Percentiles rank a stretch among this genome's conserved stretches.
Evolutionary conservation across 2,797 vertebrate genomes (phyloP).

Genomic region (Anas flavirostris): DNA sequence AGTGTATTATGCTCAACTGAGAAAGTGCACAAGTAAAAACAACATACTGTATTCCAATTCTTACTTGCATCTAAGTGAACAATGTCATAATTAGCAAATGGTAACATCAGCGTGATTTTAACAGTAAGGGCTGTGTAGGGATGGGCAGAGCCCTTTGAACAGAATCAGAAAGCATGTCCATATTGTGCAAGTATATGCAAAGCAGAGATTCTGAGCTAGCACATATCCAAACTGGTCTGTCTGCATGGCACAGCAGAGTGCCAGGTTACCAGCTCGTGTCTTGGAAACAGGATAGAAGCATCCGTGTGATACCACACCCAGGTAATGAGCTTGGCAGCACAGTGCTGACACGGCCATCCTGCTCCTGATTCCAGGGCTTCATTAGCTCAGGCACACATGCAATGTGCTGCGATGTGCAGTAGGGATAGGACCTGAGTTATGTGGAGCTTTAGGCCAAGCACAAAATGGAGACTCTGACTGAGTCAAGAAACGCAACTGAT

Average conservation of each 20-base stretch:
- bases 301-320: not conserved
- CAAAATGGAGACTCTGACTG: not conserved
- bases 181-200: slow-evolving; percentile 9
- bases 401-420: not conserved
- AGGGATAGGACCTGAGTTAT: not conserved
- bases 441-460: not conserved
- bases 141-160: slow-evolving; percentile 5
- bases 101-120: slow-evolving; percentile 21
- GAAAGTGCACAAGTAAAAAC: not conserved
- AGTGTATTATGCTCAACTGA: not conserved
- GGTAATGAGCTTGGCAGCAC: slow-evolving; percentile 23
- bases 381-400: not conserved
- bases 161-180: not conserved
- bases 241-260: not conserved
- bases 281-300: not conserved
- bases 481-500: not conserved
- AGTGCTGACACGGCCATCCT: slow-evolving; percentile 27
- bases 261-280: not conserved
- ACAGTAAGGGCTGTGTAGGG: not conserved
- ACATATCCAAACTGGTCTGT: slow-evolving; percentile 49
- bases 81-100: not conserved
- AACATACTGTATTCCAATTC: not conserved
- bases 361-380: not conserved
- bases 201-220: slow-evolving; percentile 42
- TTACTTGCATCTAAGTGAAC: slow-evolving; percentile 11